Conservation (phyloP, 2,888 invertebrate genomes). For the Sympetrum striolatum region DNA sequence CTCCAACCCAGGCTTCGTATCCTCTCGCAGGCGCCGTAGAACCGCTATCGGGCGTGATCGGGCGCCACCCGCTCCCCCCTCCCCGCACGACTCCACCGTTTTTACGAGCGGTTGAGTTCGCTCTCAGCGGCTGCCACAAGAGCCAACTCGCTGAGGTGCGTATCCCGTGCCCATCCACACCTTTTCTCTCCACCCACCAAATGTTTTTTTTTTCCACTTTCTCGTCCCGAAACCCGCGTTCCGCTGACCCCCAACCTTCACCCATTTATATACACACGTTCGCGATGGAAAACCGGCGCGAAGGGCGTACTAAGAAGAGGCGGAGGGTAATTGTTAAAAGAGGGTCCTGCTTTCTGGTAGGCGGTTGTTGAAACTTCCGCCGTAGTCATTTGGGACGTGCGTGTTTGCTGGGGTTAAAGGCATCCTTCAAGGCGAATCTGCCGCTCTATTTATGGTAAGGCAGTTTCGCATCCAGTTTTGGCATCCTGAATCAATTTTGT, state of each 20-base stretch:
- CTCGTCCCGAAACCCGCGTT: not conserved
- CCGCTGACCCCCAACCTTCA: conserved; percentile 26
- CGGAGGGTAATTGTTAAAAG: conserved; percentile 28
- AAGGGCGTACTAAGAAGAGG: not conserved
- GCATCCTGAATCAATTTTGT: not conserved
- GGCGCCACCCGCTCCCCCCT: not conserved
- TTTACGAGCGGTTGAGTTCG: not conserved
- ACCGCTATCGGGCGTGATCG: conserved; percentile 2
- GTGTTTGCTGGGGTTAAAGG: not conserved
- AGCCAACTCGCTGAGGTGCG: not conserved
- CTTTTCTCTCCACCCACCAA: not conserved
- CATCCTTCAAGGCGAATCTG: not conserved
- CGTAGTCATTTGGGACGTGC: not conserved
- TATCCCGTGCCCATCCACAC: not conserved
- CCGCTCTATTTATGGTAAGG: not conserved
- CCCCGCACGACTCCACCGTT: not conserved
- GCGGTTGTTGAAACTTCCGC: not conserved
- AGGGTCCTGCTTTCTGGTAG: not conserved
- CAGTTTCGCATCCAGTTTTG: not conserved
- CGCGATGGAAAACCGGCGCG: not conserved
- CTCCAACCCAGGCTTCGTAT: not conserved
- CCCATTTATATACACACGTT: conserved; percentile 24
- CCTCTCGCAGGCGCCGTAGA: not conserved
- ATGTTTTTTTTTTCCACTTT: not conserved
- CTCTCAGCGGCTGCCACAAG: not conserved